Evolutionary conservation across 1,140 invertebrate species (phyloP).

Genomic region (Neodiprion virginianus): DNA sequence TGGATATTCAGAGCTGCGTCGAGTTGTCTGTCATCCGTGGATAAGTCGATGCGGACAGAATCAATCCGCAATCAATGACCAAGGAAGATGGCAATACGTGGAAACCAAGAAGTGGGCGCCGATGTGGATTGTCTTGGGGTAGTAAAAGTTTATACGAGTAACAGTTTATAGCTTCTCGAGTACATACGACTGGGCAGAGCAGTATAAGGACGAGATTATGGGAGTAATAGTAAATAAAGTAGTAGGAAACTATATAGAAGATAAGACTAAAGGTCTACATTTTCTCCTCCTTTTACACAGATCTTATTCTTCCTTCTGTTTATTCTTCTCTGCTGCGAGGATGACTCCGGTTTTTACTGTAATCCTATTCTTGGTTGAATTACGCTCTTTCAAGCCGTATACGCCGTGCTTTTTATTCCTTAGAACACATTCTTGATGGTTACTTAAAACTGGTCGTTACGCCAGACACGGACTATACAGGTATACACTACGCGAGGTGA

Average conservation of each 20-base stretch:
- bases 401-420: too few species aligned
- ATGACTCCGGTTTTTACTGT: too few species aligned
- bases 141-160: constrained; percentile 7
- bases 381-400: too few species aligned
- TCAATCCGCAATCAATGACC: background rate
- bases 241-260: background rate
- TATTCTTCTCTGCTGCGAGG: too few species aligned
- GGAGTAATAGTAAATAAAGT: constrained; percentile 1
- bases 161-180: constrained; percentile 4
- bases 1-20: too few species aligned
- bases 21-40: background rate
- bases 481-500: too few species aligned
- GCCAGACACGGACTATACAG: too few species aligned
- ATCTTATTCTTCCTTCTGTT: too few species aligned
- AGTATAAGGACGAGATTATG: background rate
- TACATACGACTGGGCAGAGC: background rate
- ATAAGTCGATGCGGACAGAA: background rate
- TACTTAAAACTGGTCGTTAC: too few species aligned
- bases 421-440: too few species aligned
- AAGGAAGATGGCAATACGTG: background rate
- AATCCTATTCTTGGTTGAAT: too few species aligned
- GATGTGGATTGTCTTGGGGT: constrained; percentile 1
- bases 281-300: background rate
- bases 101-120: background rate
- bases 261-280: background rate